phyloP scores from a whole-genome alignment of 2,888 invertebrate species.

The Vanessa cardui region DNA sequence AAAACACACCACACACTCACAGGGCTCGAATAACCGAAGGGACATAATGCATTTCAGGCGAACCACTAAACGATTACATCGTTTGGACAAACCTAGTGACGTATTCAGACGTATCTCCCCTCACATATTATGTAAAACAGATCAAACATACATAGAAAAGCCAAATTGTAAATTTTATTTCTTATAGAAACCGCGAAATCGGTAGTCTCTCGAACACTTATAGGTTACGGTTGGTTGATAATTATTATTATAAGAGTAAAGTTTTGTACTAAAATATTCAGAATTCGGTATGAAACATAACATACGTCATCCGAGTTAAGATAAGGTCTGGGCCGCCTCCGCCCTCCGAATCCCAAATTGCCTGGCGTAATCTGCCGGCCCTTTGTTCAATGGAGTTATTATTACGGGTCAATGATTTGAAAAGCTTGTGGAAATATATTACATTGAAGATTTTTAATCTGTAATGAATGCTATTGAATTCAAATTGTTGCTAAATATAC shows the following conservation, averaged over 20 bases:
- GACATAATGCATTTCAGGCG: constrained; percentile 33
- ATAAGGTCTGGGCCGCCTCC: constrained; percentile 58
- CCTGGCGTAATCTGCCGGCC: constrained; percentile 68
- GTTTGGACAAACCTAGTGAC: not conserved
- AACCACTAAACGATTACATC: constrained; percentile 14
- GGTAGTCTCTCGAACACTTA: no score
- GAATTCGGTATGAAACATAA: constrained; percentile 44
- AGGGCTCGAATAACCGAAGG: constrained; percentile 68
- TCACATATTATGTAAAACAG: no score
- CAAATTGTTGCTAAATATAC: no score
- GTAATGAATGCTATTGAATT: not conserved
- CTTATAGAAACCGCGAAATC: no score
- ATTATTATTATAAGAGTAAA: constrained; percentile 3
- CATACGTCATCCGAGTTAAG: constrained; percentile 48
- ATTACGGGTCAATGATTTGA: constrained; percentile 72
- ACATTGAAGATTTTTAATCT: constrained; percentile 44
- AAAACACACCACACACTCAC: constrained; percentile 63
- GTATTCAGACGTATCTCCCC: not conserved
- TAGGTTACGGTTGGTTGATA: not conserved
- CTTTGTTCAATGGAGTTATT: constrained; percentile 74
- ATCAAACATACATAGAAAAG: no score
- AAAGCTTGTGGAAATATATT: constrained; percentile 46
- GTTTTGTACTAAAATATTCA: constrained; percentile 25
- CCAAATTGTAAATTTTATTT: no score
- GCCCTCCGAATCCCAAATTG: constrained; percentile 65